phyloP scores from a whole-genome alignment of 2,797 vertebrate species.

The Liasis olivaceus region DNA sequence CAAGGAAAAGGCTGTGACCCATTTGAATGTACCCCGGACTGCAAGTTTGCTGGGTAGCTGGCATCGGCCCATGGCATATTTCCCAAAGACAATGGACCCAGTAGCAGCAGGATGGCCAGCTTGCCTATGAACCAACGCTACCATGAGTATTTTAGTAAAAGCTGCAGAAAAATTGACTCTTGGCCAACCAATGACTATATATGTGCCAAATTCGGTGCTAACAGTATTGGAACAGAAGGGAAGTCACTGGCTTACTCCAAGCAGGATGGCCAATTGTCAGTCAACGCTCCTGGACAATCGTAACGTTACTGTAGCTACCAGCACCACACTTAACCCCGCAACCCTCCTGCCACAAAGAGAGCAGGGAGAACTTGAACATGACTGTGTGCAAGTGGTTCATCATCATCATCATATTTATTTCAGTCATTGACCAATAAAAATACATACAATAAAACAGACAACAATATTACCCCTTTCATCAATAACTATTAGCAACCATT shows the following conservation, averaged over 20 bases:
- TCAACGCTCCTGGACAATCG: background rate
- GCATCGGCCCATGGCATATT: background rate
- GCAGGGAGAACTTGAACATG: background rate
- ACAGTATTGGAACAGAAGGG: background rate
- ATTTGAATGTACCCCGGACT: too few relatives aligned
- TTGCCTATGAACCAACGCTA: background rate
- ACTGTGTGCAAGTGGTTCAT: too few relatives aligned
- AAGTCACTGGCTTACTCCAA: background rate
- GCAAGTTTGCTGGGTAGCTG: background rate
- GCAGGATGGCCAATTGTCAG: background rate
- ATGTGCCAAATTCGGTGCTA: background rate
- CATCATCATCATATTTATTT: too few relatives aligned
- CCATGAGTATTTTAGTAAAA: background rate
- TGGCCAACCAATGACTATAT: background rate
- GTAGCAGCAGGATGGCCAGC: background rate
- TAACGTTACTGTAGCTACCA: background rate
- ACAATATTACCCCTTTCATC: too few relatives aligned
- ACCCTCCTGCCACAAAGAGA: background rate
- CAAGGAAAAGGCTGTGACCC: too few relatives aligned
- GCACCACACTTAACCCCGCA: background rate
- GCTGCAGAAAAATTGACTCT: background rate
- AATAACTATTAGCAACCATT: too few relatives aligned
- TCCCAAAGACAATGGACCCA: background rate
- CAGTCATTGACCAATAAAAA: too few relatives aligned
- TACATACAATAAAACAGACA: too few relatives aligned